Conservation (phyloP, 92 coral and sea anemone genomes). For the Palythoa heliodiscus region DNA sequence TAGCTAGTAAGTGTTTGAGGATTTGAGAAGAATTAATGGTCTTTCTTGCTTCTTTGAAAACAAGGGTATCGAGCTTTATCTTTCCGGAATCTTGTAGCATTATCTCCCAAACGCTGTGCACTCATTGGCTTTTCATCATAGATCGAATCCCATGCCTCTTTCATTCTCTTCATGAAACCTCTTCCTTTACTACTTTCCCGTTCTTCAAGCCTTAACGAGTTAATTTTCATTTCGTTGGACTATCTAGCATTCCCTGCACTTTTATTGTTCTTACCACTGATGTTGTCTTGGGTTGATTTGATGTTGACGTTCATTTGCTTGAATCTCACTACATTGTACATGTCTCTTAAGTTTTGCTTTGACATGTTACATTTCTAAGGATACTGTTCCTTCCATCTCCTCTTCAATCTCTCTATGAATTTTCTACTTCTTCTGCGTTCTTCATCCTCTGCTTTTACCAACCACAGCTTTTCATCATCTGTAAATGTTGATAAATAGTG, state of each 20-base stretch:
- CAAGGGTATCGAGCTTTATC: too few species aligned
- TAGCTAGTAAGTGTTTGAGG: too few species aligned
- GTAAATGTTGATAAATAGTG: constrained; percentile 1
- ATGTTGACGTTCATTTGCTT: neutral
- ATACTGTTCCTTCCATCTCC: neutral
- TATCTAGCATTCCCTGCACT: too few species aligned
- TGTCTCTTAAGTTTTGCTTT: neutral
- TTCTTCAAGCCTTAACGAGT: neutral
- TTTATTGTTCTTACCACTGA: too few species aligned
- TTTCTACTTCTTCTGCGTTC: neutral
- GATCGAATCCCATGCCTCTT: neutral
- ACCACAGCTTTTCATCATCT: neutral
- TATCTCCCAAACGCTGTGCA: neutral
- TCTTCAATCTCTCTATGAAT: neutral
- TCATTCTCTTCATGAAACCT: neutral
- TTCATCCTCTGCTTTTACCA: neutral
- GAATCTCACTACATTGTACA: neutral
- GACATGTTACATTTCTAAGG: neutral
- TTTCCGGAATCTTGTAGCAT: neutral
- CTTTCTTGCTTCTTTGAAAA: too few species aligned
- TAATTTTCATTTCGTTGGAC: neutral
- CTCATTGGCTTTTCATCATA: neutral
- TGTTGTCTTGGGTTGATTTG: too few species aligned
- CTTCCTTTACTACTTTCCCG: neutral
- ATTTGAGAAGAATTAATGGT: too few species aligned